These are phyloP conservation scores for Atta colombica DNA, from an alignment of 1,140 invertebrate genomes.

Conservation along the genomic window DNA sequence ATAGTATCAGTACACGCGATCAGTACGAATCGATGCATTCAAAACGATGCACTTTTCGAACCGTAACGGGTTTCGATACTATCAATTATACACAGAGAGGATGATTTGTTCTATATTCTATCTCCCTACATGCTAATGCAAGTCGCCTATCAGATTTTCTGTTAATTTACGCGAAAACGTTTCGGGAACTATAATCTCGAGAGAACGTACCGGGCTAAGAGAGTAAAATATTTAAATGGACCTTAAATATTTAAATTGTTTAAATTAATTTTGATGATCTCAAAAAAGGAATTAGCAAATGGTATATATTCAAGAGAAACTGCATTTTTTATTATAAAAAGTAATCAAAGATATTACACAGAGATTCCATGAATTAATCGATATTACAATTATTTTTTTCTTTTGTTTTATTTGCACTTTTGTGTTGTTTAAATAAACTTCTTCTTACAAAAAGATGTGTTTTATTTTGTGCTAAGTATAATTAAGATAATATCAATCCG, in stretches of 20 bases:
- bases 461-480: not conserved
- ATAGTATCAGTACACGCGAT: conserved; percentile 51
- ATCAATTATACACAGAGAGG: conserved; percentile 61
- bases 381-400: not conserved
- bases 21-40: conserved; percentile 56
- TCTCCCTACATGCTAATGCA: conserved; percentile 26
- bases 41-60: conserved; percentile 66
- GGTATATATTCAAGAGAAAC: not conserved
- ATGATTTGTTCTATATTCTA: conserved; percentile 35
- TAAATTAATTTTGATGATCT: not conserved
- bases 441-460: not conserved
- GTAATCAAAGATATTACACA: not conserved
- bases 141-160: conserved; percentile 48
- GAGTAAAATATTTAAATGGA: not conserved
- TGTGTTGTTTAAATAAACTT: not conserved
- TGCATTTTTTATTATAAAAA: conserved; percentile 8
- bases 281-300: not conserved
- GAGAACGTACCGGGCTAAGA: not conserved
- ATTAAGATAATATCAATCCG: conserved; percentile 28
- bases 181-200: not conserved
- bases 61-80: conserved; percentile 54
- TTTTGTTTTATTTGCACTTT: not conserved
- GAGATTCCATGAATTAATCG: not conserved
- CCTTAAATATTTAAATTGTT: not conserved
- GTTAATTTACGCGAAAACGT: conserved; percentile 47